A percentile compares a stretch with the other conserved stretches of the same genome.
These are phyloP conservation scores for Phataginus tetradactyla DNA, from an alignment of 2,797 vertebrate species.

Conservation along the genomic window DNA sequence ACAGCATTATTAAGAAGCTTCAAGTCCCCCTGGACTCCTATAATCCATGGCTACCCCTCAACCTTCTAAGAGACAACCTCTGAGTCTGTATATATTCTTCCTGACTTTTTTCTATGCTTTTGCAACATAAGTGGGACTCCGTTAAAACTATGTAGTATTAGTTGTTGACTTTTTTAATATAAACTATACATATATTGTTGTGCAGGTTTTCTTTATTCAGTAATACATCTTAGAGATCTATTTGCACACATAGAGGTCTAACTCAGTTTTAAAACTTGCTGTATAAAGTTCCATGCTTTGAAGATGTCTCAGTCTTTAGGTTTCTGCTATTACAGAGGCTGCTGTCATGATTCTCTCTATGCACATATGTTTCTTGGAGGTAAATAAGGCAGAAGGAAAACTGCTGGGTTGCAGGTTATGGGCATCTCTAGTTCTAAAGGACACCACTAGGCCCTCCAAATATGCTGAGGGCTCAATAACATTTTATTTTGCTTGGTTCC, in stretches of 20 bases:
- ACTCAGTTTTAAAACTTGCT: background rate
- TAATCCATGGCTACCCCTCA: background rate
- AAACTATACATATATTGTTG: background rate
- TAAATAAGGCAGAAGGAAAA: background rate
- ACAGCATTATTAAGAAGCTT: background rate
- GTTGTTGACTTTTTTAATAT: background rate
- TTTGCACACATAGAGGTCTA: constrained; percentile 14
- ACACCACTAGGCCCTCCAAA: background rate
- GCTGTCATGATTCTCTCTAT: background rate
- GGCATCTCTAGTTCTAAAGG: background rate
- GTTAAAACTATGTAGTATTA: background rate
- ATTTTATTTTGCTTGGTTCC: too few relatives aligned
- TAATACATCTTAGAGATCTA: background rate
- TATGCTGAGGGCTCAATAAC: too few relatives aligned
- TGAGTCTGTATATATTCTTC: background rate
- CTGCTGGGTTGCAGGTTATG: background rate
- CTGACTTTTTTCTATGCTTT: background rate
- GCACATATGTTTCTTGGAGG: background rate
- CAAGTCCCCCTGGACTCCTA: background rate
- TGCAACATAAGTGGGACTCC: background rate
- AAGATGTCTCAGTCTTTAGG: background rate
- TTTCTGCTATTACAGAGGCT: background rate
- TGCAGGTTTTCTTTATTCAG: background rate
- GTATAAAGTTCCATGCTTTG: background rate
- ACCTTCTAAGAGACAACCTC: background rate